Base-by-base conservation (phyloP, 1,140 invertebrate genomes). In the Pogonomyrmex barbatus region DNA sequence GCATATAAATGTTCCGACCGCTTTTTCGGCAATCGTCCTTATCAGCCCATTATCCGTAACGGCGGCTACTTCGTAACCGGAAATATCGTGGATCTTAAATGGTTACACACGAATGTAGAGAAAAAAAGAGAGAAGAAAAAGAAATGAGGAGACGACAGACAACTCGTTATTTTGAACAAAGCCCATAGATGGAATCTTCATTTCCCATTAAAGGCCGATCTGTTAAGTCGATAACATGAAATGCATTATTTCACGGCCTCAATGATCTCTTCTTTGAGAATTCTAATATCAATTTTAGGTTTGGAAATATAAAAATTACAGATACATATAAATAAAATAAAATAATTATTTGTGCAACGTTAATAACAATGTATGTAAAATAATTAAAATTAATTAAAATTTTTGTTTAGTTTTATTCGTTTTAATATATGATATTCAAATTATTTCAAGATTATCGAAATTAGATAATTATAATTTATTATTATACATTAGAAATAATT, bases 41-140 rank as follows among this genome's bases (percentile, higher is more conserved):
- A 92, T 92, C 92, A 82, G 81, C 77, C 76, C 91, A 88, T 92
- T 92, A 91, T 87, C 88, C 82, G 88, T 92, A 91, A 92, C 87
- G 85, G 85, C 86, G 83, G 86, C 83, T 87, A 86, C 87, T 91
- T 62, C 77, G 56, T 86, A 86, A 88, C 83, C 86, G 91, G 91
- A 90, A 92, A 92, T 89, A 89, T 84, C 88, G 73, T 88, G 78
- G 84, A 87, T 87, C 86, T 68, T 88, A 92, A 91, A 91, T 89
- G 88, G 79, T 91, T 90, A 85, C 86, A 88, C 83, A 50, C 50
- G 73, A 78, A 45, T 12, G 73, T 77, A 63, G 50, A 84, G 68
- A 42, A 30, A 79, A 36, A 45, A 24, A 70, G 45, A 54, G 10
- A 56, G 36, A 12, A 6, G 33, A 85, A 63, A 42, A 81, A 17